These are phyloP conservation scores for Cephus spinipes DNA, from an alignment of 2,888 invertebrate species.

Conservation along the genomic window DNA sequence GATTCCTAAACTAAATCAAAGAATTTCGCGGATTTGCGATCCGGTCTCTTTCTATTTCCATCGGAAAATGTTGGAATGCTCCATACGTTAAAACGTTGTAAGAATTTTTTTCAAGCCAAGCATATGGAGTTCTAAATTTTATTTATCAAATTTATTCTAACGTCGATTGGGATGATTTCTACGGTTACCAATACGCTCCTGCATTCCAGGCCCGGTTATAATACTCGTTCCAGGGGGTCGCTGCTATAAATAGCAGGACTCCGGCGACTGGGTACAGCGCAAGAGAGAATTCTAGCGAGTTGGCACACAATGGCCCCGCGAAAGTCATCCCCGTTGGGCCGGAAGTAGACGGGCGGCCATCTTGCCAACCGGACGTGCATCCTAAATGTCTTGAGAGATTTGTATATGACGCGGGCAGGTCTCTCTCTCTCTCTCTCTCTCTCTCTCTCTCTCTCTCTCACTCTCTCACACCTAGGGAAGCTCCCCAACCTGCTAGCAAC, in stretches of 20 bases:
- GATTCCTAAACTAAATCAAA: slow-evolving; percentile 45
- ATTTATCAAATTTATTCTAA: neutral
- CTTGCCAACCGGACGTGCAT: slow-evolving; percentile 59
- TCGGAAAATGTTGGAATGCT: neutral
- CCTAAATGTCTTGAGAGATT: slow-evolving; percentile 59
- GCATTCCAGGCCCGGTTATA: neutral
- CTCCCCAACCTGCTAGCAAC: neutral
- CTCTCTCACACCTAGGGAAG: neutral
- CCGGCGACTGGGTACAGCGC: slow-evolving; percentile 8
- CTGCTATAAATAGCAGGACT: slow-evolving; percentile 5
- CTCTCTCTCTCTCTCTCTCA: no score
- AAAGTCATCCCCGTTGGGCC: slow-evolving; percentile 48
- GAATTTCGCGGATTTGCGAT: slow-evolving; percentile 47
- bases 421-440: neutral
- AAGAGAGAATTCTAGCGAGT: slow-evolving; percentile 25
- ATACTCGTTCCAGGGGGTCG: neutral
- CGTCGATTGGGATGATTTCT: neutral
- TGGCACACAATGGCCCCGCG: slow-evolving; percentile 50
- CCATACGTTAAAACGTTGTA: neutral
- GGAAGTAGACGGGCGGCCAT: slow-evolving; percentile 59
- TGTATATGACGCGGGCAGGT: slow-evolving; percentile 43
- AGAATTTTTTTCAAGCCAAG: neutral
- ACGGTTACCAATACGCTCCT: neutral
- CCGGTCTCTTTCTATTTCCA: neutral
- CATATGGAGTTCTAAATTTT: neutral